Conservation (phyloP, 2,797 vertebrate species). For the Sebastes umbrosus region DNA sequence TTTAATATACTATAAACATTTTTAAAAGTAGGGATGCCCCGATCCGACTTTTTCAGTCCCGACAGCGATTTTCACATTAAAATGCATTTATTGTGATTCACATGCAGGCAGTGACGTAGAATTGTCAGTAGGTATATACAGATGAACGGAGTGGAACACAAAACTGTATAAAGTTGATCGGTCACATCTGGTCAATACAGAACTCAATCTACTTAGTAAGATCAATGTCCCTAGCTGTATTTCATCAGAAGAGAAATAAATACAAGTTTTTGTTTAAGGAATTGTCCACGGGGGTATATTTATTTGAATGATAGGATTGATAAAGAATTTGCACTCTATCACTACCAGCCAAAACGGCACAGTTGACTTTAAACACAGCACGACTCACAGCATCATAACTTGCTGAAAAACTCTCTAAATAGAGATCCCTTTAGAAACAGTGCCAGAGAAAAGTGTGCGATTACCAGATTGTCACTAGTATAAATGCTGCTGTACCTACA, state of each 20-base stretch:
- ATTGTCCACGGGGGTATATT: neutral
- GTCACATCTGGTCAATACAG: neutral
- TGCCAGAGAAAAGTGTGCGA: conserved; percentile 1
- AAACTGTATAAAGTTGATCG: neutral
- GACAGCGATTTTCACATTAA: neutral
- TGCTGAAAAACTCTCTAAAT: neutral
- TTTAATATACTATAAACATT: no score
- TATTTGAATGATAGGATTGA: neutral
- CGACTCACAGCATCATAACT: neutral
- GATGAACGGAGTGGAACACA: neutral
- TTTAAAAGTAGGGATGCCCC: no score
- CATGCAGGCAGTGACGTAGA: neutral
- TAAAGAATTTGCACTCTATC: neutral
- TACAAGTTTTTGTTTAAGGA: neutral
- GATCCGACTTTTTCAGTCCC: no score
- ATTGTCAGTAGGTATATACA: neutral
- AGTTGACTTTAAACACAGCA: neutral
- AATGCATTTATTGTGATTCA: no score
- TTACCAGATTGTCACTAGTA: neutral
- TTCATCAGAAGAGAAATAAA: neutral
- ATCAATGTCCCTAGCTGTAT: neutral
- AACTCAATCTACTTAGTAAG: neutral
- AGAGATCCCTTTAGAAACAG: neutral
- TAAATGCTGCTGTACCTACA: neutral
- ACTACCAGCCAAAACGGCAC: neutral